Evolutionary conservation across 2,888 invertebrate species (phyloP), one percentile per base, ranked within the genome.

Genomic region (Cheilosia pagana): DNA sequence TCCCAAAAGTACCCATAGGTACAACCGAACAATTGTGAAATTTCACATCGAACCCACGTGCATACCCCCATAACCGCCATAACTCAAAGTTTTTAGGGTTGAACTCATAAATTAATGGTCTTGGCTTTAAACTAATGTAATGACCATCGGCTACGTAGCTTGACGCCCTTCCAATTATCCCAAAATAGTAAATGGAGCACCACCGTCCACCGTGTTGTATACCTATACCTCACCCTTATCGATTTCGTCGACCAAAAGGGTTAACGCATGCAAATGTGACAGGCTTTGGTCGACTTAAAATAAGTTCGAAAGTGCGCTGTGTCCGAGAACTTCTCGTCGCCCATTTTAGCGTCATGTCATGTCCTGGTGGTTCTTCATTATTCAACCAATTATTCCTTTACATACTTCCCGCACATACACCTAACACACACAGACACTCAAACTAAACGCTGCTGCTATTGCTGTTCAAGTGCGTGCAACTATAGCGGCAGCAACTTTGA

Each of bases 101-200:
- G 45, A 8, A 43, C 14, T 52, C 8, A n/a, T 12, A 70, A 75
- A 59, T 76, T 50, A 72, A 43, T 31, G 62, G 52, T 43, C 60
- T 55, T 72, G 52, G 35, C 45, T 35, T 57, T 55, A 67, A 71
- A 67, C 43, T 62, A 71, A 85, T 81, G 85, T 81, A 85, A 85
- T 71, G 71, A 67, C 65, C 45, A 74, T 52, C 83, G 52, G 57
- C 74, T 74, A 23, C 62, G 59, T 75, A 75, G 48, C 50, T 75
- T 75, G 79, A 79, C 78, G 68, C 78, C 83, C 79, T 83, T 83
- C 78, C 78, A 83, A 83, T 83, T 83, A 83, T 83, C 57, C 55
- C 12, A 31, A 68, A 74, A 83, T 74, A 68, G 14, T 63, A 59
- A 71, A 55, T 45, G 48, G 62, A 55, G 57, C 45, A 31, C 53